Evolutionary conservation across 2,888 invertebrate species (phyloP).

Genomic region (Drosophila yooni): DNA sequence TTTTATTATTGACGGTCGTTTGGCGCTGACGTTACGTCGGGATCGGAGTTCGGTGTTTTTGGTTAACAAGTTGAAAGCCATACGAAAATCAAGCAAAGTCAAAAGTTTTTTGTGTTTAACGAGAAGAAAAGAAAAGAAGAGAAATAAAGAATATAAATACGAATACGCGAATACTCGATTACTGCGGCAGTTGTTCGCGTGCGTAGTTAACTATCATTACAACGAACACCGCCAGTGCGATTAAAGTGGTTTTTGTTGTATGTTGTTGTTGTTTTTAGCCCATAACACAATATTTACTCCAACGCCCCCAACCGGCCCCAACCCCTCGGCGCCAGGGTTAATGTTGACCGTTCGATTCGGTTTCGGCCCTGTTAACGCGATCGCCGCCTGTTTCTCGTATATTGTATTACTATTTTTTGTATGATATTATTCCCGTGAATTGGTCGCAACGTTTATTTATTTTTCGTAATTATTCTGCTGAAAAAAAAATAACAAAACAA

Average conservation of each 20-base stretch:
- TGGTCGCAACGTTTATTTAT: conserved; percentile 48
- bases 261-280: conserved; percentile 22
- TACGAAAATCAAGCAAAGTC: conserved; percentile 35
- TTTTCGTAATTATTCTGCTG: conserved; percentile 28
- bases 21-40: conserved; percentile 46
- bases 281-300: conserved; percentile 11
- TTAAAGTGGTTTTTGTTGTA: conserved; percentile 38
- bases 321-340: neutral
- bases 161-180: conserved; percentile 31
- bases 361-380: conserved; percentile 56
- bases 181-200: conserved; percentile 35
- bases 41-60: conserved; percentile 21
- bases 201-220: conserved; percentile 45
- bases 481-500: conserved; percentile 18
- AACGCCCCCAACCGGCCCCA: neutral
- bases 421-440: conserved; percentile 56
- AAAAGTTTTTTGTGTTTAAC: conserved; percentile 32
- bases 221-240: conserved; percentile 25
- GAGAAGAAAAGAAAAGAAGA: conserved; percentile 17
- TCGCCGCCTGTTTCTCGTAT: conserved; percentile 41
- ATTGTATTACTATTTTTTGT: conserved; percentile 46
- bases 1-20: conserved; percentile 49
- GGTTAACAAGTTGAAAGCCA: conserved; percentile 21
- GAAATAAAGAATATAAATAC: conserved; percentile 20
- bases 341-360: conserved; percentile 17